Conservation (phyloP, 2,113 vertebrate genomes). For the Emydocephalus ijimae region DNA sequence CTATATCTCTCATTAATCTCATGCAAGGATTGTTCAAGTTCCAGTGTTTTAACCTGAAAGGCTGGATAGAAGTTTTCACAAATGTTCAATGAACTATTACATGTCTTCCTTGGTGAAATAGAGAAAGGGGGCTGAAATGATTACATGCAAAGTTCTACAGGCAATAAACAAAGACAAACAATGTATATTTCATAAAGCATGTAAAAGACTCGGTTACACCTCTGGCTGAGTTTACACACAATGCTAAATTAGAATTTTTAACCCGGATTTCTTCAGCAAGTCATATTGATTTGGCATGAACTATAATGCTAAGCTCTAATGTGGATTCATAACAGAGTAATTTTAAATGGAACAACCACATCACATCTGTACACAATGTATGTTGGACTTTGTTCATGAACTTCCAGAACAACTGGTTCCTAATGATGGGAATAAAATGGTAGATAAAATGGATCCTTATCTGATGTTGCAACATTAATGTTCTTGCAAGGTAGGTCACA, state of each 20-base stretch:
- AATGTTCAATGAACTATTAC: not conserved
- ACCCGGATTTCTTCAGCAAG: not conserved
- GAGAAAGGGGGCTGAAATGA: not conserved
- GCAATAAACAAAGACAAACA: not conserved
- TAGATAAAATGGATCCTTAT: not conserved
- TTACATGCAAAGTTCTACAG: not conserved
- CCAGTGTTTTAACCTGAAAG: constrained; percentile 49
- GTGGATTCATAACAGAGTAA: not conserved
- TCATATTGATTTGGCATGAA: not conserved
- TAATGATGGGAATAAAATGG: not conserved
- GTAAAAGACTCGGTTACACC: not conserved
- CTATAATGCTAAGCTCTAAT: not conserved
- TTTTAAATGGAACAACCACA: not conserved
- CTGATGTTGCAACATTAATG: not conserved
- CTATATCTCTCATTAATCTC: constrained; percentile 51
- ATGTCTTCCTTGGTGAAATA: not conserved
- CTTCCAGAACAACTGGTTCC: not conserved
- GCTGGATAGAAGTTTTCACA: constrained; percentile 38
- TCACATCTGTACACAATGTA: not conserved
- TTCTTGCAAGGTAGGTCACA: not conserved
- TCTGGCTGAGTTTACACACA: not conserved
- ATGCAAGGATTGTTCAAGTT: constrained; percentile 57
- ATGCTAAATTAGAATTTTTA: not conserved
- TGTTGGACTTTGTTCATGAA: not conserved
- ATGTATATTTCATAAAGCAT: not conserved